phyloP scores from a whole-genome alignment of 2,113 vertebrate genomes.

The Odontesthes bonariensis region DNA sequence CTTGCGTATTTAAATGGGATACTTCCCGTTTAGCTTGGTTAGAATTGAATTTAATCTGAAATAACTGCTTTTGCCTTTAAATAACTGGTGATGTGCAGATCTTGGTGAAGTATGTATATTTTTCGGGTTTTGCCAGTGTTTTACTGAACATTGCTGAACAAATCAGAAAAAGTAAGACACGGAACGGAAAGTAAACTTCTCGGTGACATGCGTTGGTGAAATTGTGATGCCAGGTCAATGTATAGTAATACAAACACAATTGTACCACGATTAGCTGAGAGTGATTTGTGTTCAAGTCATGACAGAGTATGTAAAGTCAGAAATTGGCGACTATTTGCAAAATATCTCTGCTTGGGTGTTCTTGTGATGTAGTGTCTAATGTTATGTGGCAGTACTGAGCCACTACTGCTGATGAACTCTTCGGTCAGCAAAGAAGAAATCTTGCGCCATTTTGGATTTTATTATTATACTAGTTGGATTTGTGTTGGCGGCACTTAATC shows the following conservation, averaged over 20 bases:
- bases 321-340: slow-evolving; percentile 19
- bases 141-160: not conserved
- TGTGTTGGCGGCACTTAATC: too few relatives aligned
- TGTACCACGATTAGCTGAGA: not conserved
- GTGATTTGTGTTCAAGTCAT: slow-evolving; percentile 1
- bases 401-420: not conserved
- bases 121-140: not conserved
- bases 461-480: too few relatives aligned
- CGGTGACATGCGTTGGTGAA: too few relatives aligned
- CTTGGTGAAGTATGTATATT: not conserved
- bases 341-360: not conserved
- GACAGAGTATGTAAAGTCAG: slow-evolving; percentile 16
- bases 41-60: not conserved
- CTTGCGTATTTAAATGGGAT: accelerated
- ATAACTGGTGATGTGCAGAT: not conserved
- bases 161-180: not conserved
- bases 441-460: slow-evolving; percentile 25
- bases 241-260: not conserved
- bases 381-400: not conserved
- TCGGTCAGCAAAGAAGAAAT: slow-evolving; percentile 3
- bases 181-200: too few relatives aligned
- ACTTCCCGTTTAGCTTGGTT: not conserved
- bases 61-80: too few relatives aligned
- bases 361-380: not conserved
- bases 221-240: too few relatives aligned